Evolutionary conservation across 2,797 vertebrate species (phyloP), one percentile per base, ranked within the genome.

Genomic region (Sebastes vulpes): DNA sequence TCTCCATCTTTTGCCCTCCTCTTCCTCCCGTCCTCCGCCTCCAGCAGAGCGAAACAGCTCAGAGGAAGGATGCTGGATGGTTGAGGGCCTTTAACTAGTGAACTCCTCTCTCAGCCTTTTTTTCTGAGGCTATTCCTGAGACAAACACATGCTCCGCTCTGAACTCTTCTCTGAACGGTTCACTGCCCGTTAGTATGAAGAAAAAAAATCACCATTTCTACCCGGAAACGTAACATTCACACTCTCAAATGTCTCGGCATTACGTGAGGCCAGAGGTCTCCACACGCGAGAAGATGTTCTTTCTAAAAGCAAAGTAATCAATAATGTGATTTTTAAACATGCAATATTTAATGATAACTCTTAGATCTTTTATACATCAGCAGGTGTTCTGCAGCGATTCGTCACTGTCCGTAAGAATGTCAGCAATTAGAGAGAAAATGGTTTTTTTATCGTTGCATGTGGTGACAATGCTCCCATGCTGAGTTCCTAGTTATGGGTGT

Each of bases 401-500:
- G 16, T 74, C 31, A 9, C 52, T 57, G 32, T 78, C 75, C 8
- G 52, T 54, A 64, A 79, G 61, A 69, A 81, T 83, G 71, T 50
- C 66, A 82, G 75, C 29, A 20, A 63, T 60, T 53, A 65, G 72
- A 77, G 69, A 50, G 16, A 52, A 59, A n/a, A 63, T 1, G 0
- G 1, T 25, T 23, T 67, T 65, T 79, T 87, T 83, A 70, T 90
- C 85, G 81, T 83, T 83, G 83, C 86, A 85, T 91, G 89, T 89
- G 89, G 88, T 83, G 87, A 86, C 81, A 79, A 86, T 78, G 72
- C 85, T 93, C 87, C 65, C 82, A 86, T 81, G 85, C 90, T 79
- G 82, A 84, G 75, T 79, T 85, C 75, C 85, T 60, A 75, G 81
- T 93, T 86, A 89, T 91, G 87, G 68, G 87, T 89, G 89, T 90